Base-by-base conservation (phyloP, 2,797 vertebrate genomes). In the Antrozous pallidus region DNA sequence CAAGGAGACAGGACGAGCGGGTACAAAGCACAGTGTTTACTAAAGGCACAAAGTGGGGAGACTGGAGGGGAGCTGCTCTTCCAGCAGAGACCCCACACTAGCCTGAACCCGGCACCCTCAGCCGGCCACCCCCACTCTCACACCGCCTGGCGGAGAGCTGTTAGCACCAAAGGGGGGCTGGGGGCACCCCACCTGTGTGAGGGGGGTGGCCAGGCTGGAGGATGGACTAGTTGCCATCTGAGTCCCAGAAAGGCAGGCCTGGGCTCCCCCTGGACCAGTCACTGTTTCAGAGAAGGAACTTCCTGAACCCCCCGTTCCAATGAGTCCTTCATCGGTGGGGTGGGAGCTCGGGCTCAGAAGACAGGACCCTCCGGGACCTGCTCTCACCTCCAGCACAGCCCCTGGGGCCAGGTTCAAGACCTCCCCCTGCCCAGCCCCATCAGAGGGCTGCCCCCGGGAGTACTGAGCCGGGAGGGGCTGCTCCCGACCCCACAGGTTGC, bases 21-120 rank as follows among this genome's bases (percentile, higher is more conserved):
- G 20, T 97, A 97, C 96, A 97, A 97, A 97, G 97, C 96, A 97
- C 96, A 97, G 96, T 97, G 96, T 97, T 97, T 97, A 97, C 96
- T 97, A 94, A 94, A 97, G 97, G 97, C 96, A 96, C 96, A 86
- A 90, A 83, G 79, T 94, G 88, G 89, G 89, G 71, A 75, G 58
- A 90, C 91, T 42, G 75, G 88, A 56, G 88, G 79, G 74, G 81
- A 81, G 87, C 94, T 96, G 95, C 94, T 79, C 54, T 42, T 73
- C 67, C 33, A 80, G 92, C 92, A 91, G 90, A 11, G 77, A 77
- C 79, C 87, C 94, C 65, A 3, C 38, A 6, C 80, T 56, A 92
- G 49, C 88, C 77, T 51, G 87, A 90, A 54, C 95, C 91, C 92
- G 78, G 71, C 90, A 93, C 54, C 69, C 91, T 93, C 88, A 71